These are phyloP conservation scores for Papilio xuthus DNA, from an alignment of 1,140 invertebrate species.

Conservation along the genomic window DNA sequence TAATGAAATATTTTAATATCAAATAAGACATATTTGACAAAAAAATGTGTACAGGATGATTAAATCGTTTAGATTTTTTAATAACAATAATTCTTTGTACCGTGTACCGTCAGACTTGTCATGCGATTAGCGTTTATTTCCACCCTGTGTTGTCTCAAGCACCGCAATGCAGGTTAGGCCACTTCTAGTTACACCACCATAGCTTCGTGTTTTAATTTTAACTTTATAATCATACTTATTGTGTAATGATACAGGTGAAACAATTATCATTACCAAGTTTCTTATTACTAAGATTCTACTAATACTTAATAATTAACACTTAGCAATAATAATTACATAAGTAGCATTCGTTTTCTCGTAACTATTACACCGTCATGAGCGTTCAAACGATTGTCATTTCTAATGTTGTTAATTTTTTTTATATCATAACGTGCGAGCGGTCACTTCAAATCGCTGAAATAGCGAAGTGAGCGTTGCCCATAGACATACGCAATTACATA, in stretches of 20 bases:
- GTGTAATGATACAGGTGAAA: no score
- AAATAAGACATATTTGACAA: no score
- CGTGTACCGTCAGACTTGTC: background rate
- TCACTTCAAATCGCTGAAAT: no score
- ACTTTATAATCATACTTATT: background rate
- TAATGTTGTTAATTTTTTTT: no score
- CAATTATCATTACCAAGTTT: background rate
- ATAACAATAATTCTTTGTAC: background rate
- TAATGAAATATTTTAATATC: no score
- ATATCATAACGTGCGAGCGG: no score
- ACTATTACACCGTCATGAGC: background rate
- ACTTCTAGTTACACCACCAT: background rate
- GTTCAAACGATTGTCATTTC: background rate
- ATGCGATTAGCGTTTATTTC: background rate
- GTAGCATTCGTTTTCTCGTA: background rate
- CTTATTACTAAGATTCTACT: background rate
- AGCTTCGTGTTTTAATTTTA: background rate
- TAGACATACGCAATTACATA: no score
- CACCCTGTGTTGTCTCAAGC: background rate
- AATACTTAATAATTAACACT: background rate
- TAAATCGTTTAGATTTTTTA: no score
- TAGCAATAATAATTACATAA: background rate
- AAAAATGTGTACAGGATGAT: no score
- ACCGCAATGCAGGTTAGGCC: conserved; percentile 11
- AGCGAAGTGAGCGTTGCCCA: no score